Percentiles rank a stretch among this genome's conserved stretches.
phyloP scores from a whole-genome alignment of 2,888 invertebrate species.

The Drosophila fungiperda region DNA sequence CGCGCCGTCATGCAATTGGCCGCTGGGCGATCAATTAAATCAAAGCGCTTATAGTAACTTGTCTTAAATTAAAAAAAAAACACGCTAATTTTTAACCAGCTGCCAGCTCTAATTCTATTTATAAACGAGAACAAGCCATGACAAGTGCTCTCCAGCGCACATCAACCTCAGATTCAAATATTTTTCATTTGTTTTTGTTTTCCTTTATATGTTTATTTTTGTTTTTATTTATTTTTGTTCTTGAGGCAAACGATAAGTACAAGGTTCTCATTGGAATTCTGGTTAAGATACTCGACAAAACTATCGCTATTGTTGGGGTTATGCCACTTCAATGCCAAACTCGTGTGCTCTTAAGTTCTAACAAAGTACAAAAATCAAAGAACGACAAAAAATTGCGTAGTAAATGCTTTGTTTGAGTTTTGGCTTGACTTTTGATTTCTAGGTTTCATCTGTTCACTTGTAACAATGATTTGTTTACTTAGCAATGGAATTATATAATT shows the following conservation, averaged over 20 bases:
- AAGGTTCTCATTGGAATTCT: conserved; percentile 48
- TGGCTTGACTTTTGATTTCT: conserved; percentile 33
- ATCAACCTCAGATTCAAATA: conserved; percentile 47
- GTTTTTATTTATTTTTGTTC: conserved; percentile 11
- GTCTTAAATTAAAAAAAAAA: conserved; percentile 58
- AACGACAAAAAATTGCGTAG: conserved; percentile 35
- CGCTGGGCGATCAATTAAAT: conserved; percentile 72
- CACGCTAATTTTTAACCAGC: conserved; percentile 49
- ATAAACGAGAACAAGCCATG: conserved; percentile 35
- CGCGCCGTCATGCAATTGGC: conserved; percentile 69
- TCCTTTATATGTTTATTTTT: conserved; percentile 16
- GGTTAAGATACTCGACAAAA: conserved; percentile 53
- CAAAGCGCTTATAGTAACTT: conserved; percentile 63
- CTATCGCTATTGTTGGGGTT: conserved; percentile 45
- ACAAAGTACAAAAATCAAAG: conserved; percentile 24
- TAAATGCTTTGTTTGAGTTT: conserved; percentile 28
- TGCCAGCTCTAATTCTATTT: conserved; percentile 50
- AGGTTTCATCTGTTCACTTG: conserved; percentile 20
- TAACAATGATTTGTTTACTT: conserved; percentile 29
- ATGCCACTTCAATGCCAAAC: conserved; percentile 57
- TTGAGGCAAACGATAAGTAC: conserved; percentile 49
- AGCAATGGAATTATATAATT: conserved; percentile 23
- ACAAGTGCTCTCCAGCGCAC: conserved; percentile 56
- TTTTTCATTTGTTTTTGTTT: conserved; percentile 15
- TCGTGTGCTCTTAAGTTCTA: conserved; percentile 51